Conservation (phyloP, 1,140 invertebrate species). For the Apis florea region DNA sequence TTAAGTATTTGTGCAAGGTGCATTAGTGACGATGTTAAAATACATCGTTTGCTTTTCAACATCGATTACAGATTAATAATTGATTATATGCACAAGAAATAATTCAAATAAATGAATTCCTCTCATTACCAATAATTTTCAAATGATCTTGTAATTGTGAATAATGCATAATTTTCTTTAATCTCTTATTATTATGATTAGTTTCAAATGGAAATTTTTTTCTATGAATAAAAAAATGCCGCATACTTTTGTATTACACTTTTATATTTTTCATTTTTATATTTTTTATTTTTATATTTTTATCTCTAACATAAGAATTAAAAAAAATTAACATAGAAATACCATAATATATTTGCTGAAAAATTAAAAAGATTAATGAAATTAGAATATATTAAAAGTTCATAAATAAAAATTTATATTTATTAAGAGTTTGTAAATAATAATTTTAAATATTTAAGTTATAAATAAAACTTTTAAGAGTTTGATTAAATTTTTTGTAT, state of each 20-base stretch:
- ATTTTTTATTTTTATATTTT: no score
- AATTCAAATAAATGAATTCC: conserved; percentile 27
- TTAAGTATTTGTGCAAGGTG: not conserved
- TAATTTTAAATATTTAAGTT: no score
- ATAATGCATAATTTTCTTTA: not conserved
- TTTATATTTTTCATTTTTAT: not conserved
- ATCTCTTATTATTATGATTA: not conserved
- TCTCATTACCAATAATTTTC: not conserved
- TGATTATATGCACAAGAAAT: not conserved
- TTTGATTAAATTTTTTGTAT: no score
- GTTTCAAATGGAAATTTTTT: not conserved
- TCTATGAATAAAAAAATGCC: not conserved
- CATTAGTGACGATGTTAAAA: no score
- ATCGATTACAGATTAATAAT: not conserved
- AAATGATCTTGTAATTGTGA: not conserved
- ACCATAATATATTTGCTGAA: no score
- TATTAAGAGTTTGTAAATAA: no score
- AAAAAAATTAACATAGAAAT: not conserved
- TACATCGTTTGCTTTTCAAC: not conserved
- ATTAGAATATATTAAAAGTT: no score
- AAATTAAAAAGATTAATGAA: no score
- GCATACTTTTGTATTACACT: no score
- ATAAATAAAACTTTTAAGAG: no score
- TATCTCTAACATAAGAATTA: not conserved
- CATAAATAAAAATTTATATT: no score